These are phyloP conservation scores for Tenebrosternarchus preto DNA, from an alignment of 2,113 vertebrate genomes.

Conservation along the genomic window DNA sequence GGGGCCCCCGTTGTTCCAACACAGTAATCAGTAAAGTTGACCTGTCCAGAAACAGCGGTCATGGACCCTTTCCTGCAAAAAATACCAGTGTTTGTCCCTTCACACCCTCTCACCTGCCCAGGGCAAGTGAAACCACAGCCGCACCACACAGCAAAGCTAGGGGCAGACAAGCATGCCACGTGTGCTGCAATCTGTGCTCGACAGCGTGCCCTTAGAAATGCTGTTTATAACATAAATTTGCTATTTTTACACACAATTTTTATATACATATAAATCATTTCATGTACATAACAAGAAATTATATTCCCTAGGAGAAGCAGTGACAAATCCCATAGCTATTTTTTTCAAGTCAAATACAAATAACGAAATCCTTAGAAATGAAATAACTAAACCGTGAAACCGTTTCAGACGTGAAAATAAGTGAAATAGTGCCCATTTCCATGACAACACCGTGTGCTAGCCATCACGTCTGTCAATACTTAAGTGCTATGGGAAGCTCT, in stretches of 20 bases:
- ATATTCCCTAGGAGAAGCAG: neutral
- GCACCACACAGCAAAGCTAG: no score
- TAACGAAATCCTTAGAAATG: neutral
- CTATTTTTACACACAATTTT: no score
- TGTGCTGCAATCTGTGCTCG: neutral
- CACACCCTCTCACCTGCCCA: no score
- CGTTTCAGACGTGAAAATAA: neutral
- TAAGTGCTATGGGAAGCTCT: constrained; percentile 68
- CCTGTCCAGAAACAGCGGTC: no score
- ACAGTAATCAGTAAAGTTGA: no score
- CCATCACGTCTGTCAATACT: constrained; percentile 60
- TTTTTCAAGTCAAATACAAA: neutral
- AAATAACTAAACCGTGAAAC: neutral
- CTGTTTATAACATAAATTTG: neutral
- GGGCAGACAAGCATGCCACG: no score
- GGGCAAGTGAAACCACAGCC: no score
- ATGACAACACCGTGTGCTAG: neutral
- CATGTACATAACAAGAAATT: neutral
- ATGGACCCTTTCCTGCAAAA: no score
- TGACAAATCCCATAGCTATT: no score
- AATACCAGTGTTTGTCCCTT: no score
- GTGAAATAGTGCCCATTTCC: neutral
- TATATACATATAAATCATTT: no score
- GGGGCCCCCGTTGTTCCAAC: no score
- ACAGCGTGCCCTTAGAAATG: neutral